Evolutionary conservation across 1,140 invertebrate genomes (phyloP), one percentile per base, ranked within the genome.

Genomic region (Thalassaphorura encarpata): DNA sequence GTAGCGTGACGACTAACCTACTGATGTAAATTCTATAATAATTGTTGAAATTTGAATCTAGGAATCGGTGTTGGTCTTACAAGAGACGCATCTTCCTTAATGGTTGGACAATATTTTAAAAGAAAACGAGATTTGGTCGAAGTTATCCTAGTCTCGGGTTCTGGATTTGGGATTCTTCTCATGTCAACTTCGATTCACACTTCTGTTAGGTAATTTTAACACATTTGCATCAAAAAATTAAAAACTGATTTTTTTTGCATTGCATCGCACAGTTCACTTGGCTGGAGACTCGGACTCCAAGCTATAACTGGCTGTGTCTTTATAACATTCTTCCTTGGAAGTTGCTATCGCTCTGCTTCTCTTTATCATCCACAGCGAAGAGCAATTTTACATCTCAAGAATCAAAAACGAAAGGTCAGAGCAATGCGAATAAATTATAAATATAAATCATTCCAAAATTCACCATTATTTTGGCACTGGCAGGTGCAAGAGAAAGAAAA

Each of bases 101-200:
- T 92, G 85, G 84, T 92, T 45, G 88, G 87, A 2, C 87, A 91
- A 67, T 93, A 92, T 72, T 92, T 92, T 76, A 89, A 89, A 68
- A 70, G 84, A 56, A 77, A 81, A 64, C 73, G 89, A 48, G 88
- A 91, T 71, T 77, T 88, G 41, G 88, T 91, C n/a, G 89, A 93
- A 72, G 85, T 91, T 67, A 83, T 89, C 66, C 83, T 90, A 46
- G 82, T 89, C n/a, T 84, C 84, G 28, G 87, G 86, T 58, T 88
- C 83, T 62, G 89, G 89, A 2, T 70, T 89, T 6, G 89, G 89
- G 31, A 83, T 91, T 42, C 80, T 84, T 2, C 73, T 89, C 16
- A 87, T 91, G 82, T 85, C 87, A 2, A 78, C 80, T 18, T 83
- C 88, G 66, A 82, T 89, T 68, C 81, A 83, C 70, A 78, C 79